phyloP scores from a whole-genome alignment of 92 coral and sea anemone species.

The Parazoanthus swiftii region DNA sequence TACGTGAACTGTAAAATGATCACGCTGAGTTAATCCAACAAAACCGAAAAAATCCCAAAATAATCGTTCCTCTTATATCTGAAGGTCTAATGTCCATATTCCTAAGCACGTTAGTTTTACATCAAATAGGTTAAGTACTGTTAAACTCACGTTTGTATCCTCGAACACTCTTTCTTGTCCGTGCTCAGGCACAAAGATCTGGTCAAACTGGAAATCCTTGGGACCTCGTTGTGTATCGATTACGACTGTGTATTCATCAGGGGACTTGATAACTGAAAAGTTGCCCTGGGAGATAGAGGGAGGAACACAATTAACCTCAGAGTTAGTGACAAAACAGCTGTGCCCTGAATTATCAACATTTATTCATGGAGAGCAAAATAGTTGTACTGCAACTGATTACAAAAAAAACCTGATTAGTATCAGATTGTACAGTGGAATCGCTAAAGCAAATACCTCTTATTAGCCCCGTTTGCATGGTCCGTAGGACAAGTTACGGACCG shows the following conservation, averaged over 20 bases:
- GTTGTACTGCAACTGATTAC: neutral
- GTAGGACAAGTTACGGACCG: too few relatives aligned
- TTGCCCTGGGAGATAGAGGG: conserved; percentile 69
- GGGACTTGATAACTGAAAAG: conserved; percentile 86
- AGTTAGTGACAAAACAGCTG: neutral
- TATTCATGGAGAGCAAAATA: neutral
- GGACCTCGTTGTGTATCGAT: conserved; percentile 86
- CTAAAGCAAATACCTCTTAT: neutral
- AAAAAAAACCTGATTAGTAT: neutral
- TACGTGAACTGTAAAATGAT: too few relatives aligned
- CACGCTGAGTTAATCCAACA: too few relatives aligned
- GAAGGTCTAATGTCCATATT: too few relatives aligned
- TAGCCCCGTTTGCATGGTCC: too few relatives aligned
- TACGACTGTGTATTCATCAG: conserved; percentile 88
- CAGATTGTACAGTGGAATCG: neutral
- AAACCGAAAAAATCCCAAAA: too few relatives aligned
- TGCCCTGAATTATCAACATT: neutral
- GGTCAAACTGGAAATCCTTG: conserved; percentile 95
- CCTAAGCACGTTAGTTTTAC: too few relatives aligned
- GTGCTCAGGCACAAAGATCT: conserved; percentile 68
- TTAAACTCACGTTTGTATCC: conserved; percentile 82
- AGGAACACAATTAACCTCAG: neutral
- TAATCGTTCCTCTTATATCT: too few relatives aligned
- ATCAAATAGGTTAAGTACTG: too few relatives aligned
- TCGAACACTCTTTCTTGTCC: conserved; percentile 97